Percentiles rank a stretch among this genome's conserved stretches.
These are phyloP conservation scores for Calliphora vomitoria DNA, from an alignment of 2,888 invertebrate genomes.

Conservation along the genomic window DNA sequence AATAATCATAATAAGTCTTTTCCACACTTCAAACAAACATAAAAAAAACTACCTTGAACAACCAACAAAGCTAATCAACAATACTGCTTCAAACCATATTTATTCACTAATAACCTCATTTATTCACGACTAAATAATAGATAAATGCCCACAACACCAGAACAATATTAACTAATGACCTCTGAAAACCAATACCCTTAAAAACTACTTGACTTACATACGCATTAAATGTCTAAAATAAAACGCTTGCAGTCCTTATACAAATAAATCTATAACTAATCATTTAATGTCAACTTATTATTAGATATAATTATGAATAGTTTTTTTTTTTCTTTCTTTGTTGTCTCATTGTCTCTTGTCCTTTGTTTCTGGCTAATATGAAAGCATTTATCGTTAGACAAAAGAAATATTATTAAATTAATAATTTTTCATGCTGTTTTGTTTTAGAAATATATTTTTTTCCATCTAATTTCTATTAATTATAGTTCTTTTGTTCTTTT, in stretches of 20 bases:
- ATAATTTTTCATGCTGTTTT: conserved; percentile 1
- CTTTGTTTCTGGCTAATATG: background rate
- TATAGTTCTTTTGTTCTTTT: background rate
- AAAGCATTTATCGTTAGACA: background rate
- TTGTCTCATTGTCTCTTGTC: background rate
- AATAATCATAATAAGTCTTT: background rate
- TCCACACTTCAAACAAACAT: background rate
- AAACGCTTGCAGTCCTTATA: background rate
- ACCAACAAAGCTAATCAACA: background rate
- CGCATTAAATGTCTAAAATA: background rate
- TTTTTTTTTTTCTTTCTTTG: background rate
- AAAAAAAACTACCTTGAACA: background rate
- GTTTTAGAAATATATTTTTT: background rate
- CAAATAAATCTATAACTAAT: conserved; percentile 21
- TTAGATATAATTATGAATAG: background rate
- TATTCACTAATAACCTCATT: background rate
- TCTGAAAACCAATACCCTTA: background rate
- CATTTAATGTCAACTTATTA: conserved; percentile 13
- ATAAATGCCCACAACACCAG: background rate
- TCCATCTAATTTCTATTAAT: background rate
- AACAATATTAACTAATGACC: background rate
- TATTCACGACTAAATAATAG: background rate
- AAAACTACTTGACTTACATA: background rate
- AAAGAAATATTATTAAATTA: conserved; percentile 42
- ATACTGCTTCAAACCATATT: background rate